Conservation (phyloP, 2,888 invertebrate species). For the Clitarchus hookeri region DNA sequence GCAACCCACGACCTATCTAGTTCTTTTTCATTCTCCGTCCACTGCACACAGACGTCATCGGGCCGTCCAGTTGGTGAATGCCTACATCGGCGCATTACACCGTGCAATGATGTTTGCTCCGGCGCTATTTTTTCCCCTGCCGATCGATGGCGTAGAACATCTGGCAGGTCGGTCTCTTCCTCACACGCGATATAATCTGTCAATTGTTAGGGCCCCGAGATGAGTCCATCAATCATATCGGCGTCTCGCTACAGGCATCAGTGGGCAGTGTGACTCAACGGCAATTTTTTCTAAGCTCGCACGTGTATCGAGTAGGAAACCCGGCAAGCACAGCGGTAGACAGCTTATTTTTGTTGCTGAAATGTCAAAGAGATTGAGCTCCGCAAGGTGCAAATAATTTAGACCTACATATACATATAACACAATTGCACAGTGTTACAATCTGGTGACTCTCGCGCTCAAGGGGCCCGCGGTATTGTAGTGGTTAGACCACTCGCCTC, state of each 20-base stretch:
- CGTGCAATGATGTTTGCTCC: background rate
- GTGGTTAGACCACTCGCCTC: too few species aligned
- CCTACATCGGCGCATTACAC: background rate
- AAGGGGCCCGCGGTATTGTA: too few species aligned
- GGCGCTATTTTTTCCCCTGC: background rate
- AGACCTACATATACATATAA: too few species aligned
- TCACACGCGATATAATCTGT: conserved; percentile 16
- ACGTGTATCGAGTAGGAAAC: too few species aligned
- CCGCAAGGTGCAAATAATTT: too few species aligned
- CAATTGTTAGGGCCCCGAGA: background rate
- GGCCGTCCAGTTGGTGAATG: background rate
- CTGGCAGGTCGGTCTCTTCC: background rate
- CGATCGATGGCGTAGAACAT: background rate
- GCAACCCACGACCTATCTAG: too few species aligned
- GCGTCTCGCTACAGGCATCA: background rate
- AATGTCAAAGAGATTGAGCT: too few species aligned
- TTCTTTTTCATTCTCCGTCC: too few species aligned
- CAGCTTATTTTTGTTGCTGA: too few species aligned
- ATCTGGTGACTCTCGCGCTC: too few species aligned
- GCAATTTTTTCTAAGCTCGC: background rate
- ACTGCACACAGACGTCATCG: background rate
- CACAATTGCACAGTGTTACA: too few species aligned
- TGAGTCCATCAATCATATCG: conserved; percentile 5
- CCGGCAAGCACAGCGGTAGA: too few species aligned
- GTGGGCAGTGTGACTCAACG: background rate